Evolutionary conservation across 2,888 invertebrate species (phyloP), one percentile per base, ranked within the genome.

Genomic region (Heliconius ismenius): DNA sequence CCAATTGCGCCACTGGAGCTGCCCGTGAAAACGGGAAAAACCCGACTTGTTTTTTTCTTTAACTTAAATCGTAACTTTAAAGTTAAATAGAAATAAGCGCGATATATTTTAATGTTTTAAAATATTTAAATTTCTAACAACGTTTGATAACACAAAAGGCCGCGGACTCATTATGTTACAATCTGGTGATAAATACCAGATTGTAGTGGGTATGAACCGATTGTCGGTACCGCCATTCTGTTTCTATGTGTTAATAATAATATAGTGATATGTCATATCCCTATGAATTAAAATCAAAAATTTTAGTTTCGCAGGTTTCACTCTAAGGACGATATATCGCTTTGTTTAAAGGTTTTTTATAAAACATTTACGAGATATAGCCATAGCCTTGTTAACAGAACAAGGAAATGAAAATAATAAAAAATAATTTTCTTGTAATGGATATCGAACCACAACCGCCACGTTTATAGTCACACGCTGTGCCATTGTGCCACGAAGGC

Each of bases 1-100:
- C 98, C 98, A 98, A 98, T 98, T 98, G 98, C 98, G 98, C 98
- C 98, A 98, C 98, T 98, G 98, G 98, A 97, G 98, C 98, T 95
- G 84, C 86, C 86, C 32, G 4, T 21, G 28, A 1, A 0, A 0
- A 0, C 1, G 74, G 21, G 82, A 86, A 92, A 93, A 92, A 86
- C 86, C 80, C 78, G 26, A 81, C 76, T n/a, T 0, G 36, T 85
- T 82, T 81, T 85, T 84, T 85, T 26, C 7, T n/a, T 28, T 60
- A 60, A 75, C 18, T 60, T 28, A 6, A 2, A 73, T 39, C 18
- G 39, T 39, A 36, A 64, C 64, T 21, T 32, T 32, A 64, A 64
- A 64, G 10, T 10, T 64, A 32, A 32, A 32, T 6, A 9, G 6
- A 60, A 13, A 60, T 24, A 13, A 11, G 4, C 13, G 15, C 6